Conservation (phyloP, 2,888 invertebrate species). For the Globia sparganii region DNA sequence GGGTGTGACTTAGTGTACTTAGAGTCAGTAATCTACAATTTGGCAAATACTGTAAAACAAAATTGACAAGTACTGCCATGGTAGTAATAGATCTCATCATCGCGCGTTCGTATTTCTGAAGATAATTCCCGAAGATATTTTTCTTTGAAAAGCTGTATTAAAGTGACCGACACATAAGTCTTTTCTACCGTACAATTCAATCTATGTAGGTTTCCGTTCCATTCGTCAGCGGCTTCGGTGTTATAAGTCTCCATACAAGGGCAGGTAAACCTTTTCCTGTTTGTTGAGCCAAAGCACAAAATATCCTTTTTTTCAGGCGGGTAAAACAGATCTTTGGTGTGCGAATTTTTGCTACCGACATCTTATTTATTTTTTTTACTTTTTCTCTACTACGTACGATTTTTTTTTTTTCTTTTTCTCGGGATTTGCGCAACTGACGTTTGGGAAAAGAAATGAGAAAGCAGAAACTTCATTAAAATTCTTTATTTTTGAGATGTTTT, state of each 20-base stretch:
- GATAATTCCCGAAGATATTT: not conserved
- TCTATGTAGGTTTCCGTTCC: not conserved
- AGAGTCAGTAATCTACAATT: not conserved
- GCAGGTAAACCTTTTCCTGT: not conserved
- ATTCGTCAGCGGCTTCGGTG: not conserved
- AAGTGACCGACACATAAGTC: not conserved
- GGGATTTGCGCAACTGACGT: not conserved
- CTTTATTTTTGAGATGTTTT: slow-evolving; percentile 70
- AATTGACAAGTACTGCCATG: not conserved
- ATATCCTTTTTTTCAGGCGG: not conserved
- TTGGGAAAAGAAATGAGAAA: not conserved
- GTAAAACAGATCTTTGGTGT: no score
- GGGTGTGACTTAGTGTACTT: no score
- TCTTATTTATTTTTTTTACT: no score
- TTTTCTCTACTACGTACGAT: not conserved
- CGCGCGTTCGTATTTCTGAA: not conserved
- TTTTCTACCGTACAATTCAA: not conserved
- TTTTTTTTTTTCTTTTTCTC: not conserved
- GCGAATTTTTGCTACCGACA: not conserved
- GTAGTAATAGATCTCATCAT: not conserved
- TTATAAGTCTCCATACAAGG: not conserved
- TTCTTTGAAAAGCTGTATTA: no score
- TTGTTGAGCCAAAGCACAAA: not conserved
- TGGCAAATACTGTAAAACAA: not conserved
- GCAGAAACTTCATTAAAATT: slow-evolving; percentile 54